A percentile compares a stretch with the other conserved stretches of the same genome.
These are phyloP conservation scores for Invenusta paracnida DNA, from an alignment of 2,888 invertebrate species.

Conservation along the genomic window DNA sequence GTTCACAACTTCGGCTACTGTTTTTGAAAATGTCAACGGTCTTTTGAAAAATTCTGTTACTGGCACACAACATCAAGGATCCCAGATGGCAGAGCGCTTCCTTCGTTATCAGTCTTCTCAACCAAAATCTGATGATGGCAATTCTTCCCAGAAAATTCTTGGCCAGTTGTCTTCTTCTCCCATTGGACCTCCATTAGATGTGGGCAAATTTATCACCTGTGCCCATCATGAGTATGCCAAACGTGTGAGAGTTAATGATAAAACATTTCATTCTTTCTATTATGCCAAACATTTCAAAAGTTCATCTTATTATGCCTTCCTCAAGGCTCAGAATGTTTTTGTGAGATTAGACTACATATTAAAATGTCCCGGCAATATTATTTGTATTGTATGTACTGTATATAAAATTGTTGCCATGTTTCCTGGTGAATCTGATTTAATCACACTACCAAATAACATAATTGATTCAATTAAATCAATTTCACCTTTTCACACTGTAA, in stretches of 20 bases:
- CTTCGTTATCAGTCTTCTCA: neutral
- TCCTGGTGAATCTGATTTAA: too few species aligned
- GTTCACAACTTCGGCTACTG: neutral
- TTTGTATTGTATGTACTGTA: too few species aligned
- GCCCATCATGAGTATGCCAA: neutral
- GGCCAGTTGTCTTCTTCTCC: neutral
- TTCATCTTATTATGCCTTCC: neutral
- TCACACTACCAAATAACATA: too few species aligned
- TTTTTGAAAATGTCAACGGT: neutral
- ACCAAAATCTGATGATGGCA: neutral
- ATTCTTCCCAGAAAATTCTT: neutral
- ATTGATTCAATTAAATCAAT: too few species aligned
- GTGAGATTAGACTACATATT: too few species aligned
- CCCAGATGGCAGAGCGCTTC: neutral
- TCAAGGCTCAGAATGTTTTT: neutral
- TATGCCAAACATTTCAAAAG: neutral
- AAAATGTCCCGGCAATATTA: too few species aligned
- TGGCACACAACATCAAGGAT: neutral
- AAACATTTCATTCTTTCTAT: neutral
- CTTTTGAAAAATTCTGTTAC: neutral
- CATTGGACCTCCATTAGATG: conserved; percentile 29
- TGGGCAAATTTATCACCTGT: too few species aligned
- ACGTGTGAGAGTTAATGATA: neutral
- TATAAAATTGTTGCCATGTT: too few species aligned
- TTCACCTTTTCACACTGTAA: too few species aligned